Evolutionary conservation across 2,888 invertebrate species (phyloP), one percentile per base, ranked within the genome.

Genomic region (Diarsia rubi): DNA sequence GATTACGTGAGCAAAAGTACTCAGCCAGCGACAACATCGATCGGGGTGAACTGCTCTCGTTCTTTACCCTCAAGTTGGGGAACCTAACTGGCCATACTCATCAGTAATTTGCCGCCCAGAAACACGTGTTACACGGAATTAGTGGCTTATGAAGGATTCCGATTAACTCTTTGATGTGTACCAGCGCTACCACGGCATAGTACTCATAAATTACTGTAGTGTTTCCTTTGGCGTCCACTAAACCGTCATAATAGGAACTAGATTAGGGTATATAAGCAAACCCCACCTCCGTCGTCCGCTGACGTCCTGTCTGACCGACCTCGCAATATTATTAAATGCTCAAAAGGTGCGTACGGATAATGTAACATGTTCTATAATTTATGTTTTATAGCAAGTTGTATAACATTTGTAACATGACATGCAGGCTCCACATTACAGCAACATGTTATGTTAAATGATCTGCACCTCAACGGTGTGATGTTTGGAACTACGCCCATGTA

Each of bases 321-420:
- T 12, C 31, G 16, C n/a, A 66, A 27, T 65, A 57, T 14, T 54
- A 75, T 57, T 47, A 75, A n/a, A 47, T 65, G 47, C 57, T 47
- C 14, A 27, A 42, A 47, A 27, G n/a, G 27, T 57, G 16, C 21
- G n/a, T 37, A 37, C 37, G 8, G 37, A 37, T 37, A 8, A 37
- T 37, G 37, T 37, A 8, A 37, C 37, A 37, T 37, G 37, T 37
- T 37, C 8, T 8, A 37, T 37, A 8, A 37, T 0, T 37, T 37
- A 8, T 37, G 37, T 37, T 37, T 37, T 37, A 37, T 37, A 37
- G 6, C 37, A 37, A 37, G 37, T 37, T 31, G 4, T 31, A 31
- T 31, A 31, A 31, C 31, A 37, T 37, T 37, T 37, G 5, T 37
- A 37, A 37, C 37, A 37, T 37, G 6, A 37, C 37, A 37, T 6